phyloP scores from a whole-genome alignment of 1,140 invertebrate species.

The Tenebrio molitor region DNA sequence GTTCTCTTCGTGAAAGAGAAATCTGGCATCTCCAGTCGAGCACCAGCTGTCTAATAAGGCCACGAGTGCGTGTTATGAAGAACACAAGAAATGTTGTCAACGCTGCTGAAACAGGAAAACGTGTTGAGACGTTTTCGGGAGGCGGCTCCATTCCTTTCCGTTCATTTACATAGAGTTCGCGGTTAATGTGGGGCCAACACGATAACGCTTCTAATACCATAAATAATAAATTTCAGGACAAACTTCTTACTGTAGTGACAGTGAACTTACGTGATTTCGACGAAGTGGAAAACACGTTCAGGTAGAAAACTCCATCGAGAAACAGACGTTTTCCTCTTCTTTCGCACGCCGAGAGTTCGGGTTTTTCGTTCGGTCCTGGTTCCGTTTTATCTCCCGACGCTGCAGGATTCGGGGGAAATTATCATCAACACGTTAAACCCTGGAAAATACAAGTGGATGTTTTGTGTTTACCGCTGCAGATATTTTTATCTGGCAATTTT shows the following conservation, averaged over 20 bases:
- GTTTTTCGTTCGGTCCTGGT: slow-evolving; percentile 15
- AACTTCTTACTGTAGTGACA: slow-evolving; percentile 25
- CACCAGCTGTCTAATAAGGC: background rate
- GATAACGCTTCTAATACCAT: slow-evolving; percentile 30
- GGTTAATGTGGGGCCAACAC: background rate
- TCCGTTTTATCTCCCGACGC: slow-evolving; percentile 27
- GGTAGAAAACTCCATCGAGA: slow-evolving; percentile 23
- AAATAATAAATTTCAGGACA: slow-evolving; percentile 29
- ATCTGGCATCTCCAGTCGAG: background rate
- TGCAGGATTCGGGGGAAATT: slow-evolving; percentile 37
- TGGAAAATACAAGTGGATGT: slow-evolving; percentile 44
- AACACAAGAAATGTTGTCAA: background rate
- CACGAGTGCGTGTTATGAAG: background rate
- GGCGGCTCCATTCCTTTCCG: background rate
- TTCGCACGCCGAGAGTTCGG: background rate
- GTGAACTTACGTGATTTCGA: slow-evolving; percentile 26
- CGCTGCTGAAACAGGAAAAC: too few relatives aligned
- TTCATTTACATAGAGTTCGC: background rate
- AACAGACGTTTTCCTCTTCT: background rate
- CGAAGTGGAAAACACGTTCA: slow-evolving; percentile 24
- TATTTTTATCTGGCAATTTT: slow-evolving; percentile 39
- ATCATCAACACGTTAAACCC: slow-evolving; percentile 41
- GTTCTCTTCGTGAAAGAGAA: background rate
- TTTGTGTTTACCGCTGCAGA: slow-evolving; percentile 34
- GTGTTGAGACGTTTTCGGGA: too few relatives aligned